Conservation (phyloP, 2,888 invertebrate genomes). For the Leucania comma region DNA sequence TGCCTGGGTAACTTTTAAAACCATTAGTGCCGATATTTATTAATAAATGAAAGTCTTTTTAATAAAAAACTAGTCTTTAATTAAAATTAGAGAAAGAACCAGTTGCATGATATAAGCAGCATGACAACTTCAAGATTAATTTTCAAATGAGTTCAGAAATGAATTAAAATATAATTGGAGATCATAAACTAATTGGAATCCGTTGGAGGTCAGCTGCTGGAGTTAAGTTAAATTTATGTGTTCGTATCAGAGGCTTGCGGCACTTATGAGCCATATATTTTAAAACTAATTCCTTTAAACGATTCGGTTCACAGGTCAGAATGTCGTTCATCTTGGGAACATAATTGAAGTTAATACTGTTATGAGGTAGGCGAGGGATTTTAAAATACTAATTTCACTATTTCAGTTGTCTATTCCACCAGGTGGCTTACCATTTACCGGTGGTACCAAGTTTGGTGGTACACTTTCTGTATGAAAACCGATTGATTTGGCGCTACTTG, state of each 20-base stretch:
- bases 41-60: slow-evolving; percentile 3
- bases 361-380: background rate
- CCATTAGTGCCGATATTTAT: background rate
- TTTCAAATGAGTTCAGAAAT: slow-evolving; percentile 27
- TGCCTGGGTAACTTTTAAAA: background rate
- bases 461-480: background rate
- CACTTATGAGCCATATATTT: slow-evolving; percentile 16
- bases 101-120: background rate
- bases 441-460: background rate
- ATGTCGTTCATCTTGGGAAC: slow-evolving; percentile 15
- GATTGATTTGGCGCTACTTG: background rate
- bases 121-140: slow-evolving; percentile 17
- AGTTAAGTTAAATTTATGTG: slow-evolving; percentile 49
- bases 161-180: slow-evolving; percentile 44
- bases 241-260: slow-evolving; percentile 6
- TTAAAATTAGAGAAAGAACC: slow-evolving; percentile 11
- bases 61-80: slow-evolving; percentile 13
- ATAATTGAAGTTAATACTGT: slow-evolving; percentile 28
- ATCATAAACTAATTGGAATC: slow-evolving; percentile 37
- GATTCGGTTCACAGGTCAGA: slow-evolving; percentile 35
- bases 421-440: background rate
- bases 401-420: no score
- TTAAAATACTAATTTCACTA: background rate
- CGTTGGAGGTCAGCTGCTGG: slow-evolving; percentile 37
- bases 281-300: slow-evolving; percentile 40